Evolutionary conservation across 2,888 invertebrate species (phyloP).

Genomic region (Zaprionus bogoriensis): DNA sequence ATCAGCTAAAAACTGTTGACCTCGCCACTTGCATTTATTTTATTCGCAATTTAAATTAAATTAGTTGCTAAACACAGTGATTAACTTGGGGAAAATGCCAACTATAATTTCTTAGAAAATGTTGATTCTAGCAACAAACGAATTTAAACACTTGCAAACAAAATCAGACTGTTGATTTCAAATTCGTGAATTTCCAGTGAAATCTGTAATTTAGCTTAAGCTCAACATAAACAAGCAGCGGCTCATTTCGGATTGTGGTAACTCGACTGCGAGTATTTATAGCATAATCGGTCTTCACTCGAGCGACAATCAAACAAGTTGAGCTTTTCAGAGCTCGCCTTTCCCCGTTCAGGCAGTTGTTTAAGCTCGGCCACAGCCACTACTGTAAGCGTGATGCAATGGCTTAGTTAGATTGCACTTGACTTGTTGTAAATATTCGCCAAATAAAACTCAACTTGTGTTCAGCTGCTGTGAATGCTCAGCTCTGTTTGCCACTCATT

Average conservation of each 20-base stretch:
- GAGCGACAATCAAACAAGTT: conserved; percentile 19
- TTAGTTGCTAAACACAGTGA: no score
- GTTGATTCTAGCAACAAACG: no score
- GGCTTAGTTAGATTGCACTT: conserved; percentile 61
- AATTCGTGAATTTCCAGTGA: no score
- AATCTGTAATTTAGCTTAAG: no score
- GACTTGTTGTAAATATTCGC: conserved; percentile 53
- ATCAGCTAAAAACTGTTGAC: no score
- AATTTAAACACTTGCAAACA: no score
- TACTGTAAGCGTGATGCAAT: conserved; percentile 59
- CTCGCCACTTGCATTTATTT: background rate
- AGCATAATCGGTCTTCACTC: background rate
- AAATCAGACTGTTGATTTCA: no score
- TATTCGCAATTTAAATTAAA: no score
- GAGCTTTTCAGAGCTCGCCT: conserved; percentile 22
- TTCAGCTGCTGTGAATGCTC: conserved; percentile 8
- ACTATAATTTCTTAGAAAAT: no score
- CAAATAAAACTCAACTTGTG: conserved; percentile 51
- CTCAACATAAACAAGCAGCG: no score
- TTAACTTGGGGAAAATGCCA: no score
- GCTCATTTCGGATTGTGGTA: background rate
- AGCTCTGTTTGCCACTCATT: conserved; percentile 5
- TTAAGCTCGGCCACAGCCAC: conserved; percentile 15
- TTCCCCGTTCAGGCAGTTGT: conserved; percentile 9
- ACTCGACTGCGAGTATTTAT: background rate